A percentile compares a stretch with the other conserved stretches of the same genome.
These are phyloP conservation scores for Lagodon rhomboides DNA, from an alignment of 2,797 vertebrate species.

Conservation along the genomic window DNA sequence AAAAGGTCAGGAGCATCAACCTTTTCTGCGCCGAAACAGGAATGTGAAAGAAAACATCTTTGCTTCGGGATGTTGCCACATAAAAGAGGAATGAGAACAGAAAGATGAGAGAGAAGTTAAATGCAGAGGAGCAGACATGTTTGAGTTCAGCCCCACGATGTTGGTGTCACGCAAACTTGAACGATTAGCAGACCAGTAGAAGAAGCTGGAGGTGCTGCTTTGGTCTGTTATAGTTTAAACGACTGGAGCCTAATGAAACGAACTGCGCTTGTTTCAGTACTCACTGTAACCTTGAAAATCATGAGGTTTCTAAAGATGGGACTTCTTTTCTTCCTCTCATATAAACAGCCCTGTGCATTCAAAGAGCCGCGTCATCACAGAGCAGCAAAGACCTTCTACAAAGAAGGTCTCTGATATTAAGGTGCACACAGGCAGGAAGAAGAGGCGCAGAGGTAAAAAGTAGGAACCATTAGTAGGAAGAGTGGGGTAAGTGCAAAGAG, in stretches of 20 bases:
- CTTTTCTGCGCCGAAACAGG: slow-evolving; percentile 34
- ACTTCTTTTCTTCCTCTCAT: background rate
- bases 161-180: background rate
- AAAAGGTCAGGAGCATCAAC: slow-evolving; percentile 64
- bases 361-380: background rate
- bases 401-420: slow-evolving; percentile 1
- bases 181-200: background rate
- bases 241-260: background rate
- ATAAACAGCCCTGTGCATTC: background rate
- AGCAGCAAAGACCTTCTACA: background rate
- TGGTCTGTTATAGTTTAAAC: background rate
- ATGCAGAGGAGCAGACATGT: slow-evolving; percentile 25
- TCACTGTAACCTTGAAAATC: background rate
- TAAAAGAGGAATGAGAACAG: slow-evolving; percentile 19
- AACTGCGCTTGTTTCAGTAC: background rate
- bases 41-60: slow-evolving; percentile 41
- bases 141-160: slow-evolving; percentile 25
- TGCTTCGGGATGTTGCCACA: slow-evolving; percentile 38
- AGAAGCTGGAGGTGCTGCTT: background rate
- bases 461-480: slow-evolving; percentile 17
- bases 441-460: slow-evolving; percentile 10
- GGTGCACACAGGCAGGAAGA: background rate
- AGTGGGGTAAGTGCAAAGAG: slow-evolving; percentile 11
- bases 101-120: slow-evolving; percentile 29
- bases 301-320: background rate